Conservation (phyloP, 2,113 vertebrate genomes). For the Lamprotornis superbus region DNA sequence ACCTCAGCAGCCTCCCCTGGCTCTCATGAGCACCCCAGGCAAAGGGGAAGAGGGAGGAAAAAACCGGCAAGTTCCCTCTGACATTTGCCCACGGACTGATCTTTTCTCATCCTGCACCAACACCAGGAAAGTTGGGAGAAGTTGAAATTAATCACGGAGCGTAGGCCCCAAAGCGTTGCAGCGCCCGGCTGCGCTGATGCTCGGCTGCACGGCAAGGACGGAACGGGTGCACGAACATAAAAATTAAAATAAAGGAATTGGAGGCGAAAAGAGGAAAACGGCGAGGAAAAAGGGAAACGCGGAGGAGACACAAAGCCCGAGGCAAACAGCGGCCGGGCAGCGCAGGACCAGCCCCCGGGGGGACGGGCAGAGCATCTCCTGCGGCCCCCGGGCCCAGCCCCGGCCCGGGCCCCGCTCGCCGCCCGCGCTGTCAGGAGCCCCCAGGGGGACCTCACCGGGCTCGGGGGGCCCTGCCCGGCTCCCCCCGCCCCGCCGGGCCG, state of each 20-base stretch:
- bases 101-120: background rate
- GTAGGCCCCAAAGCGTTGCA: conserved; percentile 31
- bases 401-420: background rate
- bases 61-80: background rate
- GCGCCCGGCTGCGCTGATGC: background rate
- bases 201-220: background rate
- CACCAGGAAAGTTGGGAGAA: background rate
- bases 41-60: background rate
- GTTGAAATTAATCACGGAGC: background rate
- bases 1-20: background rate
- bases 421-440: background rate
- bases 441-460: background rate
- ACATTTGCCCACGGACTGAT: background rate
- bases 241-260: too few species aligned
- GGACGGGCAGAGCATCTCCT: background rate
- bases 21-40: background rate
- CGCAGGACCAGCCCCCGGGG: background rate
- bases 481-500: too few species aligned
- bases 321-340: background rate
- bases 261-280: background rate
- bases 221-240: background rate
- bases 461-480: background rate
- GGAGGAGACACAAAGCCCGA: conserved; percentile 9
- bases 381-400: background rate
- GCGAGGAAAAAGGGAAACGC: background rate